Evolutionary conservation across 1,140 invertebrate species (phyloP), one percentile per base, ranked within the genome.

Genomic region (Thaumatotibia leucotreta): DNA sequence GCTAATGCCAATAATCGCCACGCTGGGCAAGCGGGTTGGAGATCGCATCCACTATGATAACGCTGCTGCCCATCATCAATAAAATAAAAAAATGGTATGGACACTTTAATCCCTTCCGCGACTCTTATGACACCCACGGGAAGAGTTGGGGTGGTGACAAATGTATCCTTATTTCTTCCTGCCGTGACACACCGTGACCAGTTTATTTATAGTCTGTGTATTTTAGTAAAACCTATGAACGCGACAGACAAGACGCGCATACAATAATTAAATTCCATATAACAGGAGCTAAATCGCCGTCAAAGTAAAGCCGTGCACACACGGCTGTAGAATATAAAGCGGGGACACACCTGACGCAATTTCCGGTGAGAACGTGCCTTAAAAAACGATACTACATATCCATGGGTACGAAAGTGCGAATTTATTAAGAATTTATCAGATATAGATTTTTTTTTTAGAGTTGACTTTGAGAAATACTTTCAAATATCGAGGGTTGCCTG

Each of bases 301-400:
- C 52, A 27, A 58, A 58, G 52, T 58, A 58, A 58, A 27, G 24
- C 52, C 52, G 52, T 29, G 23, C 14, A 0, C 52, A 58, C 27
- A 58, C 52, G 23, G 2, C 4, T 3, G n/a, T 14, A 10, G 52
- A 58, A 27, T 58, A 58, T 14, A 27, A 58, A 58, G 24, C 52
- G 52, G 52, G 52, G n/a, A 27, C 52, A 27, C 52, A 58, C 52
- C 52, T 58, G 52, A 58, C 52, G 52, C 52, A 14, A 27, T 14
- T 58, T 58, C 52, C 52, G 52, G 52, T 29, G 52, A 14, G 14
- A n/a, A 45, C 39, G 14, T 45, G 39, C 14, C 39, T 45, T 45
- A 45, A 39, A 35, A 39, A 45, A 45, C 39, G n/a, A n/a, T n/a
- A n/a, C n/a, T 45, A 45, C 17, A 8, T 45, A 45, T 20, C 39